phyloP scores from a whole-genome alignment of 2,113 vertebrate genomes.

The Scartelaos histophorus region DNA sequence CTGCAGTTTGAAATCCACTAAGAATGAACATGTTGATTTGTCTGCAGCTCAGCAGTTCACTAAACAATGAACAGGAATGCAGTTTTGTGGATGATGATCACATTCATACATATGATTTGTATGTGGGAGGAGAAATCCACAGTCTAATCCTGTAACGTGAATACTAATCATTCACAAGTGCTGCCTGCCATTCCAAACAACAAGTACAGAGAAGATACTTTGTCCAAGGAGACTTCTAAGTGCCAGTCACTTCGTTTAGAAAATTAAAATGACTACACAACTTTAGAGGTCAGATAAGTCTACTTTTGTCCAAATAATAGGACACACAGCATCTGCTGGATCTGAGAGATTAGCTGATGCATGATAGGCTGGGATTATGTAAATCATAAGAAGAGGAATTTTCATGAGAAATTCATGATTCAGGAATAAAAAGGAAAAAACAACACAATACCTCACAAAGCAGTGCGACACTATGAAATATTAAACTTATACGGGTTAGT shows the following conservation, averaged over 20 bases:
- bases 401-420: background rate
- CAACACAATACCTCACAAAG: background rate
- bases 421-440: background rate
- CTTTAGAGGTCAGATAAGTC: background rate
- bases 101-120: conserved; percentile 29
- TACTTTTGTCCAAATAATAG: background rate
- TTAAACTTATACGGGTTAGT: background rate
- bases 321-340: background rate
- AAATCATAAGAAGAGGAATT: background rate
- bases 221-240: conserved; percentile 12
- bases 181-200: background rate
- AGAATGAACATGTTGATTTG: too few relatives aligned
- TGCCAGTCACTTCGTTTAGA: background rate
- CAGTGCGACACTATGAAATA: background rate
- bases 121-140: conserved; percentile 39
- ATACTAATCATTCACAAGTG: conserved; percentile 43
- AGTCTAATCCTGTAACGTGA: conserved; percentile 44
- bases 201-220: conserved; percentile 6
- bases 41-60: too few relatives aligned
- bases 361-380: background rate
- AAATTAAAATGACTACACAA: conserved; percentile 10
- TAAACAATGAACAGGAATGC: conserved; percentile 18
- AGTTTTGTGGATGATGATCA: conserved; percentile 33
- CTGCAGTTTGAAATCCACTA: too few relatives aligned
- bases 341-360: background rate